phyloP scores from a whole-genome alignment of 1,140 invertebrate genomes.

The Caenorhabditis brenneri region DNA sequence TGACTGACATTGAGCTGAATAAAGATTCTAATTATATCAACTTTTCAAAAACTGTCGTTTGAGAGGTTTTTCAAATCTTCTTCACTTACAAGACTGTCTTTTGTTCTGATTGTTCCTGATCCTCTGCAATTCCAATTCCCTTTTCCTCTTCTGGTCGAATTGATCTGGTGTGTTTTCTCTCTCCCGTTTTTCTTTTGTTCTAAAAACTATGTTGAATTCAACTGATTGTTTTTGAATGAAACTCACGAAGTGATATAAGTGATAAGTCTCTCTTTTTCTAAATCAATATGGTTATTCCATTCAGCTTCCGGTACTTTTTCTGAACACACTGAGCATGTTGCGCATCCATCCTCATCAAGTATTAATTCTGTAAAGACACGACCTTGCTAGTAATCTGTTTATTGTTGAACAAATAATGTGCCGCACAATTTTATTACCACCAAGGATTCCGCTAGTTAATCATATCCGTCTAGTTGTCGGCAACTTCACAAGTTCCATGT shows the following conservation, averaged over 20 bases:
- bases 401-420: constrained; percentile 10
- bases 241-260: constrained; percentile 24
- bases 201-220: background rate
- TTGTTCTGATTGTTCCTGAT: constrained; percentile 24
- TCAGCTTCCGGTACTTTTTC: constrained; percentile 23
- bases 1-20: no score
- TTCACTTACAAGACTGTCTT: constrained; percentile 25
- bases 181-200: constrained; percentile 18
- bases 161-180: constrained; percentile 33
- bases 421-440: constrained; percentile 31
- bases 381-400: constrained; percentile 1
- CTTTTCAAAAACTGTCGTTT: no score
- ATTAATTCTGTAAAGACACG: constrained; percentile 17
- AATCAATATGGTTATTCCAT: constrained; percentile 28
- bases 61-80: no score
- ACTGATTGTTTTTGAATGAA: background rate
- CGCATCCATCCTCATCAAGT: constrained; percentile 34
- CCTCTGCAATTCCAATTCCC: constrained; percentile 20
- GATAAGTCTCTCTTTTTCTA: constrained; percentile 22
- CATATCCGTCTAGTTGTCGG: background rate
- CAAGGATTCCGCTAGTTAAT: background rate
- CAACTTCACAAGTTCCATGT: constrained; percentile 11
- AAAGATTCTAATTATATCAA: no score
- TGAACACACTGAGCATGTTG: constrained; percentile 21
- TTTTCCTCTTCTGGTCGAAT: constrained; percentile 17